Conservation (phyloP, 2,888 invertebrate species). For the Onthophagus sagittarius region DNA sequence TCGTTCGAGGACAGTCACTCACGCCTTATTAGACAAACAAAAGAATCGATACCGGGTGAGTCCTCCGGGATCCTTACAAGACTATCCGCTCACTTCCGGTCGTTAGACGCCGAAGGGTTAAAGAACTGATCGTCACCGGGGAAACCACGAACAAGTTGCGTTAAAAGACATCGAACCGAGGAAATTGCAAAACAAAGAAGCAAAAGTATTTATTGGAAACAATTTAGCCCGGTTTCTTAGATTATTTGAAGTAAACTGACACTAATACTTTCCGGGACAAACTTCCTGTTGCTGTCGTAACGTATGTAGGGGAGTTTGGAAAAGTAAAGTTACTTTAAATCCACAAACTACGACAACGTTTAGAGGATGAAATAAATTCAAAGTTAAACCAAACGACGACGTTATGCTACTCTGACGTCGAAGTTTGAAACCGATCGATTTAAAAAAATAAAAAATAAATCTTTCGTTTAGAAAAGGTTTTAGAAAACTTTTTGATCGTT, state of each 20-base stretch:
- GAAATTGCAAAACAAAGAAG: too few relatives aligned
- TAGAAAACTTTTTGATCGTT: too few relatives aligned
- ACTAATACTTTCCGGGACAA: not conserved
- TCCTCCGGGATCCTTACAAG: not conserved
- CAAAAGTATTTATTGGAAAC: too few relatives aligned
- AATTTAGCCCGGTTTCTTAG: too few relatives aligned
- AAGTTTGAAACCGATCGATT: too few relatives aligned
- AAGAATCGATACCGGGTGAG: slow-evolving; percentile 15
- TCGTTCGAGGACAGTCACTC: slow-evolving; percentile 12
- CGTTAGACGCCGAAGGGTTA: not conserved
- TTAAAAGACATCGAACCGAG: not conserved
- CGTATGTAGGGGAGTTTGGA: not conserved
- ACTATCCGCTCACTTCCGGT: not conserved
- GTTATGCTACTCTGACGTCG: too few relatives aligned
- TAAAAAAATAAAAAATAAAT: too few relatives aligned
- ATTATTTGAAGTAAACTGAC: not conserved
- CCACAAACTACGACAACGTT: not conserved
- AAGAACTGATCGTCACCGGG: not conserved
- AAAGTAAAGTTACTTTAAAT: not conserved
- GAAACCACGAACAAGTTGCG: not conserved
- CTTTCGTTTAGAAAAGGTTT: too few relatives aligned
- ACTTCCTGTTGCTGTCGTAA: not conserved
- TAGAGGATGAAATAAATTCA: not conserved
- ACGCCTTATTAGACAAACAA: slow-evolving; percentile 23
- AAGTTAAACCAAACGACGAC: not conserved